phyloP scores from a whole-genome alignment of 1,140 invertebrate species.

The Atta texana region DNA sequence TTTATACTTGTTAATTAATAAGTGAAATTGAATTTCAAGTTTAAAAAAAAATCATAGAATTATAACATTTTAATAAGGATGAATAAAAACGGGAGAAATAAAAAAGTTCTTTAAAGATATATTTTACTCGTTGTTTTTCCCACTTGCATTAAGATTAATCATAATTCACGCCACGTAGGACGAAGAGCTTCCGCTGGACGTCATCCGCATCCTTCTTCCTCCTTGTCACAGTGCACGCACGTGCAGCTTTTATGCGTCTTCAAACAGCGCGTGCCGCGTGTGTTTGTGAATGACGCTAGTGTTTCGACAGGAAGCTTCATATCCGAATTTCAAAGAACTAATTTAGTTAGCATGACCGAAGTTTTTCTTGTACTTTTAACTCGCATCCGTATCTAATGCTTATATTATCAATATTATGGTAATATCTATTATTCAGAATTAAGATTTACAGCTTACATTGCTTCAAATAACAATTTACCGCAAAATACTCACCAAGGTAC shows the following conservation, averaged over 20 bases:
- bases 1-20: not conserved
- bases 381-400: not conserved
- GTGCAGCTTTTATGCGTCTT: constrained; percentile 65
- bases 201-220: constrained; percentile 82
- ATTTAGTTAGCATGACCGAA: not conserved
- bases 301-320: constrained; percentile 13
- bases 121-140: not conserved
- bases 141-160: constrained; percentile 53
- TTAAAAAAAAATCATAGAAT: not conserved
- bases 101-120: constrained; percentile 6
- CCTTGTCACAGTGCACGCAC: constrained; percentile 65
- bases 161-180: constrained; percentile 77
- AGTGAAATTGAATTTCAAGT: not conserved
- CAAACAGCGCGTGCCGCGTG: constrained; percentile 66
- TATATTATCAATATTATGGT: not conserved
- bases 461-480: not conserved
- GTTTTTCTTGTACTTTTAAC: not conserved
- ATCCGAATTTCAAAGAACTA: constrained; percentile 12
- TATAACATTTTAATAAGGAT: not conserved
- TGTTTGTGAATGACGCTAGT: constrained; percentile 37
- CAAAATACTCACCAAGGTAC: not conserved
- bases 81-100: not conserved
- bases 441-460: not conserved
- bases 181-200: constrained; percentile 81
- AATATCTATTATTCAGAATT: not conserved